Percentiles rank a stretch among this genome's conserved stretches.
phyloP scores from a whole-genome alignment of 92 coral and sea anemone genomes.

The Zoanthus gigantus region DNA sequence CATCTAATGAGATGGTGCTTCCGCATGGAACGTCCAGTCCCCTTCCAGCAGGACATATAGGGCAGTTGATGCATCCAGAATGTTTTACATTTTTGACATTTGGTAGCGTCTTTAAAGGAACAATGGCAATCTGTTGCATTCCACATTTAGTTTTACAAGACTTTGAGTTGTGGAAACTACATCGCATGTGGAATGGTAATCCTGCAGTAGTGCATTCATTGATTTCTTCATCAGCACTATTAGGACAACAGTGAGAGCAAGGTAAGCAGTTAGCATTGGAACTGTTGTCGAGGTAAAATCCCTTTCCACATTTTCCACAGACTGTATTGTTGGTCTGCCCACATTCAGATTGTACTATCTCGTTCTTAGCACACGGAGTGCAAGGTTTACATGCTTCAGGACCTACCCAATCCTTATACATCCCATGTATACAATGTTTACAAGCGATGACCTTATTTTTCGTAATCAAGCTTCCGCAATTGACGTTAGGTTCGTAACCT shows the following conservation, averaged over 20 bases:
- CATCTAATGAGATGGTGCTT: neutral
- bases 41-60: neutral
- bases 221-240: neutral
- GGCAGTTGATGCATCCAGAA: neutral
- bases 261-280: neutral
- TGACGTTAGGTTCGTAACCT: neutral
- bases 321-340: neutral
- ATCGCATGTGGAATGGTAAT: neutral
- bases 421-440: neutral
- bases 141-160: neutral
- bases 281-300: slow-evolving; percentile 17
- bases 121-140: neutral
- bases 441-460: neutral
- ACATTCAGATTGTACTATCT: neutral
- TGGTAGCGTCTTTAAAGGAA: neutral
- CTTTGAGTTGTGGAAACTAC: neutral
- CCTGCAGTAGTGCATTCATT: neutral
- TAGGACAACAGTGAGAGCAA: slow-evolving; percentile 5
- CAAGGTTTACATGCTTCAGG: slow-evolving; percentile 3
- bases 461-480: neutral
- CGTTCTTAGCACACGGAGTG: neutral
- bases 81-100: neutral
- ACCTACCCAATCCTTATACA: neutral
- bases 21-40: neutral
- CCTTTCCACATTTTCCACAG: slow-evolving; percentile 18